Percentiles rank a stretch among this genome's conserved stretches.
Evolutionary conservation across 2,113 vertebrate species (phyloP).

Genomic region (Brachirus orientalis): DNA sequence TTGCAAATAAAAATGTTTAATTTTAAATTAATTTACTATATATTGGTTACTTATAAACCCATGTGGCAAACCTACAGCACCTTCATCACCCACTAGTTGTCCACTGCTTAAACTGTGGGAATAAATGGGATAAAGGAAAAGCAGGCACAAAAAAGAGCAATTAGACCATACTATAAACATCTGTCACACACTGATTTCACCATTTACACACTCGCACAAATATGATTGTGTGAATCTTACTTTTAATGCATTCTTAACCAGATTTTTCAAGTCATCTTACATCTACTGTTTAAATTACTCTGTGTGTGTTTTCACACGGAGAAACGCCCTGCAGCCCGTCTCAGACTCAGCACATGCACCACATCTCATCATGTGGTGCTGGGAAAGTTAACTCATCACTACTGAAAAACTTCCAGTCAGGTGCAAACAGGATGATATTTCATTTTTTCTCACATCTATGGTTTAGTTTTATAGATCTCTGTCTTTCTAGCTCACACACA

Average conservation of each 20-base stretch:
- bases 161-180: conserved; percentile 13
- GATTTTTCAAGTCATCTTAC: not conserved
- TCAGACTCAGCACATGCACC: conserved; percentile 60
- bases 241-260: conserved; percentile 12
- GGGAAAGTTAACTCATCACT: conserved; percentile 51
- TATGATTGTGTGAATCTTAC: conserved; percentile 9
- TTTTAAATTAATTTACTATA: too few relatives aligned
- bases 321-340: conserved; percentile 49
- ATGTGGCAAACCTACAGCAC: too few relatives aligned
- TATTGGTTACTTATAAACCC: too few relatives aligned
- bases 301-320: conserved; percentile 10
- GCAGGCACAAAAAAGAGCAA: conserved; percentile 11
- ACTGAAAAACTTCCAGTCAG: conserved; percentile 43
- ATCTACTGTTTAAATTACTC: not conserved
- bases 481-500: not conserved
- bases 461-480: too few relatives aligned
- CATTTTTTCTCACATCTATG: too few relatives aligned
- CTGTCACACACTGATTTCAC: conserved; percentile 13
- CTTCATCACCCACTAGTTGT: too few relatives aligned
- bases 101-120: too few relatives aligned
- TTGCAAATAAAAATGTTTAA: too few relatives aligned
- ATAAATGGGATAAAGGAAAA: conserved; percentile 1
- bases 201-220: not conserved
- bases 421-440: conserved; percentile 18
- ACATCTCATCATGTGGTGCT: conserved; percentile 49